Evolutionary conservation across 2,888 invertebrate species (phyloP).

Genomic region (Macrosoma leucophasiata): DNA sequence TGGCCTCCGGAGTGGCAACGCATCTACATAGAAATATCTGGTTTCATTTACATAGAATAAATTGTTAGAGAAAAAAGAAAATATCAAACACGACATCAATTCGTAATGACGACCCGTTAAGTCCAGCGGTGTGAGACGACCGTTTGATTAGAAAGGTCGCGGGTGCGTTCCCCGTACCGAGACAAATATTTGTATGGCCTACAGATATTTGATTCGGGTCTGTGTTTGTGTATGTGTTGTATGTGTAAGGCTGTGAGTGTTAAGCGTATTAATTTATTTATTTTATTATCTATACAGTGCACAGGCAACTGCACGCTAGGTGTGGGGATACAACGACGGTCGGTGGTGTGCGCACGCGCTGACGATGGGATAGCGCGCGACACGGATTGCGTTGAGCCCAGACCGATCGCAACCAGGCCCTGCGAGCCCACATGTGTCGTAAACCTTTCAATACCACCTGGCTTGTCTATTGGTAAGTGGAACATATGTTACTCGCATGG

Average conservation of each 20-base stretch:
- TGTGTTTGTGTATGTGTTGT: background rate
- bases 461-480: constrained; percentile 38
- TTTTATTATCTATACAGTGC: constrained; percentile 38
- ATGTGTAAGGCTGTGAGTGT: background rate
- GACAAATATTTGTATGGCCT: too few species aligned
- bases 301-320: constrained; percentile 47
- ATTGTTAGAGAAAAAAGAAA: too few species aligned
- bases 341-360: constrained; percentile 65
- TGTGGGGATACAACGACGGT: constrained; percentile 61
- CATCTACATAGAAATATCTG: too few species aligned
- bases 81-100: too few species aligned
- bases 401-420: constrained; percentile 42
- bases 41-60: too few species aligned
- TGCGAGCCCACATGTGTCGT: constrained; percentile 37
- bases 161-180: too few species aligned
- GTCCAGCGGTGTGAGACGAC: too few species aligned
- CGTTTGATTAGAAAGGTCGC: too few species aligned
- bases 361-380: constrained; percentile 36
- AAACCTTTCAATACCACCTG: constrained; percentile 31
- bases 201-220: too few species aligned
- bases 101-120: too few species aligned
- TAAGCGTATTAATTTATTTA: constrained; percentile 18
- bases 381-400: constrained; percentile 46
- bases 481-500: background rate
- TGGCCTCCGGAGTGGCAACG: too few species aligned